phyloP scores from a whole-genome alignment of 2,888 invertebrate species.

The Drosophila niveifrons region DNA sequence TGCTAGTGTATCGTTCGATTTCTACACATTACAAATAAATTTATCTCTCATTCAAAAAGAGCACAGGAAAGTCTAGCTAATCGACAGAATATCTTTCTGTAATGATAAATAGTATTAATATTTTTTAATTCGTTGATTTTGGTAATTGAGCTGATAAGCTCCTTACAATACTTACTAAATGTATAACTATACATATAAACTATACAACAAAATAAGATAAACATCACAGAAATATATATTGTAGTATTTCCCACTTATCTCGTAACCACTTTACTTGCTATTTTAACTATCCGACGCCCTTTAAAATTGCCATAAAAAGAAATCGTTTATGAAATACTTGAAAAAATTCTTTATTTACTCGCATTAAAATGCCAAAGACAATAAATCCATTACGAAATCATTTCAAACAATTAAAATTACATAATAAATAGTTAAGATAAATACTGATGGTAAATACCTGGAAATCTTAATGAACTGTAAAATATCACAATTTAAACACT shows the following conservation, averaged over 20 bases:
- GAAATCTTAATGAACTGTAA: slow-evolving; percentile 79
- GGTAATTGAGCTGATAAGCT: too few relatives aligned
- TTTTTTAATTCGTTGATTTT: too few relatives aligned
- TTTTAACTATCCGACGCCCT: neutral
- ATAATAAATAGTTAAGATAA: slow-evolving; percentile 77
- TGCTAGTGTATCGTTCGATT: neutral
- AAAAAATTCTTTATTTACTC: slow-evolving; percentile 62
- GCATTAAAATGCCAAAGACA: slow-evolving; percentile 73
- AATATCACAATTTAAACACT: slow-evolving; percentile 75
- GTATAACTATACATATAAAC: too few relatives aligned
- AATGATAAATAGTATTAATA: too few relatives aligned
- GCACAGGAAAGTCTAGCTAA: too few relatives aligned
- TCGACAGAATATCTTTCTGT: too few relatives aligned
- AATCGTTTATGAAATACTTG: slow-evolving; percentile 26
- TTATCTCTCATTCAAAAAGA: neutral
- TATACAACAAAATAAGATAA: too few relatives aligned
- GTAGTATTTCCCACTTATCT: neutral
- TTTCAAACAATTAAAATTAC: slow-evolving; percentile 77
- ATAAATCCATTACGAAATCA: slow-evolving; percentile 77
- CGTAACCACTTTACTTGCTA: neutral
- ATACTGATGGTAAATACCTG: slow-evolving; percentile 76
- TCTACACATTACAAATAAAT: neutral
- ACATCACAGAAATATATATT: neutral
- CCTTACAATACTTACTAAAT: too few relatives aligned
- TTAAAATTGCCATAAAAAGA: slow-evolving; percentile 8